These are phyloP conservation scores for Notospermus geniculatus DNA, from an alignment of 1,140 invertebrate genomes.

Conservation along the genomic window DNA sequence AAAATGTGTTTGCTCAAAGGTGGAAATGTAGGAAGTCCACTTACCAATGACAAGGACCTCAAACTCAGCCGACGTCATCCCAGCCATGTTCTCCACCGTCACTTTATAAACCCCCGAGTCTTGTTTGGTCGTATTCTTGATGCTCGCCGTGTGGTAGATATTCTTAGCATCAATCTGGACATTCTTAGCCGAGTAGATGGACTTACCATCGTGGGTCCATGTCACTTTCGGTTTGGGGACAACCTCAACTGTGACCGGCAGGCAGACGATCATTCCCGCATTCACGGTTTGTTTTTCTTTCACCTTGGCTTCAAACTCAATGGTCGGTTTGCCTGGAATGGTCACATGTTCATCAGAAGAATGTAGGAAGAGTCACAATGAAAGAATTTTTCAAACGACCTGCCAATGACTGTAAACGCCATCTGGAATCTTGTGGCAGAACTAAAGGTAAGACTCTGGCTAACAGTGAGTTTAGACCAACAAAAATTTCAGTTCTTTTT, in stretches of 20 bases:
- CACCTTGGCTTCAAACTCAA: conserved; percentile 49
- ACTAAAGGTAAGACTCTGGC: not conserved
- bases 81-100: conserved; percentile 49
- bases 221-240: conserved; percentile 58
- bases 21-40: conserved; percentile 81
- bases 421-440: too few relatives aligned
- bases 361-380: conserved; percentile 7
- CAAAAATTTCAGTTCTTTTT: too few relatives aligned
- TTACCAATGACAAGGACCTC: conserved; percentile 62
- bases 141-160: conserved; percentile 38
- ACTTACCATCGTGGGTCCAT: conserved; percentile 79
- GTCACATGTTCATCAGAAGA: conserved; percentile 42
- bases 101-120: conserved; percentile 50
- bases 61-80: conserved; percentile 48
- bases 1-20: too few relatives aligned
- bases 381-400: not conserved
- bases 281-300: conserved; percentile 47
- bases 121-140: conserved; percentile 43
- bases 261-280: conserved; percentile 40
- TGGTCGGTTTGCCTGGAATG: conserved; percentile 39
- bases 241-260: conserved; percentile 62
- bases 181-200: conserved; percentile 44
- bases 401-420: too few relatives aligned
- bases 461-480: not conserved
- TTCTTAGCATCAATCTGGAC: conserved; percentile 42